phyloP scores from a whole-genome alignment of 2,888 invertebrate species.

The Imbricaverruca yamaguchii region DNA sequence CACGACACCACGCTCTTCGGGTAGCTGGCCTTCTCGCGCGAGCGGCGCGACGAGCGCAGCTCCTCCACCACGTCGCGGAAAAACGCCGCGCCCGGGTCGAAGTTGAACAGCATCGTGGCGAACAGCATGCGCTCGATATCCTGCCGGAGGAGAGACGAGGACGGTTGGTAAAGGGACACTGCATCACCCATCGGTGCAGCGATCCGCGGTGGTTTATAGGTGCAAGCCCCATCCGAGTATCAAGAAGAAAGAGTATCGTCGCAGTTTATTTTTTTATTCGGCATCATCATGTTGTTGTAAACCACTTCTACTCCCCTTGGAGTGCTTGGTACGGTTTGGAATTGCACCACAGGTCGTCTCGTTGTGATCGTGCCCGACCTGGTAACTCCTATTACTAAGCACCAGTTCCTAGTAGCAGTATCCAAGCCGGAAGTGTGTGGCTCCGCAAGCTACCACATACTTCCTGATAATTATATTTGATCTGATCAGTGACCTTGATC shows the following conservation, averaged over 20 bases:
- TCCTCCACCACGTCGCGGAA: conserved; percentile 37
- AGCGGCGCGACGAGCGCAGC: conserved; percentile 49
- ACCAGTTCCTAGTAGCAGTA: not conserved
- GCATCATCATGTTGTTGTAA: too few species aligned
- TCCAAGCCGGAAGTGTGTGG: not conserved
- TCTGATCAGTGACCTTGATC: too few species aligned
- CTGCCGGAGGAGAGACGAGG: conserved; percentile 51
- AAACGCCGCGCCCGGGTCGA: conserved; percentile 44
- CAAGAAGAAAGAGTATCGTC: too few species aligned
- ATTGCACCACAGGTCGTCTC: not conserved
- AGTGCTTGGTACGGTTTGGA: not conserved
- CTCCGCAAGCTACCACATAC: too few species aligned
- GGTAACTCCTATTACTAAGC: not conserved
- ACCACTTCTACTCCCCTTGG: too few species aligned
- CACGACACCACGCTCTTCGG: conserved; percentile 55
- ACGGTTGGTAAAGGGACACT: too few species aligned
- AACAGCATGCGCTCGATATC: conserved; percentile 64
- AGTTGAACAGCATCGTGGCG: conserved; percentile 55
- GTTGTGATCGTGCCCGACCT: not conserved
- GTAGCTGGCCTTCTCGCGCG: conserved; percentile 51
- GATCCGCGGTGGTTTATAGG: too few species aligned
- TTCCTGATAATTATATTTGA: too few species aligned
- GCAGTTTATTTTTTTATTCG: too few species aligned
- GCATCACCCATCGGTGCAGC: too few species aligned
- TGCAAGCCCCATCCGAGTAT: too few species aligned